Evolutionary conservation across 2,888 invertebrate species (phyloP), one percentile per base, ranked within the genome.

Genomic region (Euzetes globulus): DNA sequence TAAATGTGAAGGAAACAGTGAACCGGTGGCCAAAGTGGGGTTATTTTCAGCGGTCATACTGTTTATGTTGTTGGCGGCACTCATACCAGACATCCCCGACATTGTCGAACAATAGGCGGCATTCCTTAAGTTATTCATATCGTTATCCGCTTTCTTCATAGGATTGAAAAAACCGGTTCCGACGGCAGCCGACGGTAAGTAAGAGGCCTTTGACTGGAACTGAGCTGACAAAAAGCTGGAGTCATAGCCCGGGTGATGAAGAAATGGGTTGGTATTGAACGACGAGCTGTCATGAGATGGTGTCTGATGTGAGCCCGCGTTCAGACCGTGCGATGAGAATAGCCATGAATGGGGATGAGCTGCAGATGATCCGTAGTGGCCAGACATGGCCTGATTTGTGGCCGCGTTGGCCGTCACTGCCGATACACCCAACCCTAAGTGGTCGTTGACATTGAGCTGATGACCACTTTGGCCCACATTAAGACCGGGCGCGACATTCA

Each of bases 401-500:
- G 68, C 33, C 9, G 33, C 68, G 45, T 37, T 68, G 68, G 68
- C 68, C 37, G 68, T 25, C 29, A 68, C 68, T 4, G 68, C 68
- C 37, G 68, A 11, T 17, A 68, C 68, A 3, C 68, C 68, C 3
- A 68, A 7, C 0, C 68, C 68, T 15, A 68, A 68, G 45, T 68
- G 68, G 33, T 68, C 68, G 45, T 68, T 68, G 17, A 68, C 68
- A 45, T 68, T 68, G 45, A 68, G 68, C 68, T 68, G 68, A 68
- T 68, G 68, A 68, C 37, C 68, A 68, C 45, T 68, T 68, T 68
- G 68, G 37, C 45, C 45, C 9, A 68, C 68, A 25, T 68, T 68
- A 68, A 68, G 68, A 68, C 68, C 68, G 6, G 41, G 22, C 11
- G 72, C 60, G 75, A 77, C 17, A 76, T 70, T 25, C 76, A 77